phyloP scores from a whole-genome alignment of 2,888 invertebrate species.

The Spicauda simplicius region DNA sequence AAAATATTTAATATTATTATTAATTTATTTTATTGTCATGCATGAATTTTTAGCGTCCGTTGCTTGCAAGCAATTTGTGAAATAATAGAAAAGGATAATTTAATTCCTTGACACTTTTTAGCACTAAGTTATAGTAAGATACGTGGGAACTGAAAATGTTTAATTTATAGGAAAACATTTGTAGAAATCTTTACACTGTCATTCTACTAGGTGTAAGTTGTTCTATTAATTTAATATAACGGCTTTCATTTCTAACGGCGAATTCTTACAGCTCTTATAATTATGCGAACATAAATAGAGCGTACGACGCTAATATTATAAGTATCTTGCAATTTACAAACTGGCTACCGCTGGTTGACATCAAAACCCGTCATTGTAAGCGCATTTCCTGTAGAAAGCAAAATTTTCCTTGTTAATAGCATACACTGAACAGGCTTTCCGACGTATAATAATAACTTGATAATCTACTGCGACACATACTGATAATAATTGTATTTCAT shows the following conservation, averaged over 20 bases:
- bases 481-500: conserved; percentile 15
- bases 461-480: conserved; percentile 11
- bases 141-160: too few relatives aligned
- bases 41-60: too few relatives aligned
- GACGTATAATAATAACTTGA: conserved; percentile 17
- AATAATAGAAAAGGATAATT: too few relatives aligned
- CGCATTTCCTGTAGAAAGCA: conserved; percentile 51
- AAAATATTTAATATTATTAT: too few relatives aligned
- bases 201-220: neutral
- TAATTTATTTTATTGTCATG: too few relatives aligned
- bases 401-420: conserved; percentile 41
- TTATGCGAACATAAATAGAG: conserved; percentile 18
- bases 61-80: too few relatives aligned
- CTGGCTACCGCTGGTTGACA: conserved; percentile 14
- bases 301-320: conserved; percentile 5
- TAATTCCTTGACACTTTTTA: too few relatives aligned
- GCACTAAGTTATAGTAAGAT: too few relatives aligned
- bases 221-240: neutral
- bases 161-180: neutral
- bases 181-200: neutral
- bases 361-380: conserved; percentile 46
- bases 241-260: conserved; percentile 4
- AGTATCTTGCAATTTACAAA: conserved; percentile 15
- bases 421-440: conserved; percentile 22
- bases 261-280: conserved; percentile 4